Base-by-base conservation (phyloP, 2,797 vertebrate species). In the Rhadinocentrus ornatus region DNA sequence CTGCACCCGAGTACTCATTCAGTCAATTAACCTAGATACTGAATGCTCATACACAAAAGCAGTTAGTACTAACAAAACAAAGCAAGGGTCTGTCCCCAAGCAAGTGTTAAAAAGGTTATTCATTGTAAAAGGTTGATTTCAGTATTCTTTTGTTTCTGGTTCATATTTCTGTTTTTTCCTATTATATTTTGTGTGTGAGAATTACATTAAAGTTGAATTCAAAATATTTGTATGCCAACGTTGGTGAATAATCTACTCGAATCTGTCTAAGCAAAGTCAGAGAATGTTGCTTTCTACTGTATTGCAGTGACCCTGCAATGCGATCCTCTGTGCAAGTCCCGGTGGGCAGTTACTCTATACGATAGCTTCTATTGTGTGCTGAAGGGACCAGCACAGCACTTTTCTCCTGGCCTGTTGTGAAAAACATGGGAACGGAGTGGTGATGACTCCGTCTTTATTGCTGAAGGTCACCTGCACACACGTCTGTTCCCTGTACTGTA, bases 291-390 rank as follows among this genome's bases (percentile, higher is more conserved):
- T 78, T 86, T 83, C 66, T 73, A 77, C 87, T 85, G 75, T 89
- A 71, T 86, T 88, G 91, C 92, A 91, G 86, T 87, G 89, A 90
- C 79, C 81, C 88, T 92, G 92, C 90, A 91, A 93, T 90, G 84
- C 78, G 91, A 90, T 90, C 89, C 82, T 81, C 76, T 66, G 37
- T 80, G 80, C 66, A 66, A 81, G 71, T 92, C 90, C 86, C 90
- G 59, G 84, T 81, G 84, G 91, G 78, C 85, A 72, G 89, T 70
- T 82, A 86, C 82, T 83, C 73, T 90, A 90, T 86, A 84, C 81
- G 87, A 79, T 71, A 66, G 86, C 75, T 71, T 74, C 77, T 86
- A 46, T 87, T 77, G 85, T 2, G 37, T 69, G 84, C 86, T 75
- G 86, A 86, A 88, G 82, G 72, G 68, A 78, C 88, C 66, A 91